These are phyloP conservation scores for Melanotaenia duboulayi DNA, from an alignment of 2,113 vertebrate species.

Conservation along the genomic window DNA sequence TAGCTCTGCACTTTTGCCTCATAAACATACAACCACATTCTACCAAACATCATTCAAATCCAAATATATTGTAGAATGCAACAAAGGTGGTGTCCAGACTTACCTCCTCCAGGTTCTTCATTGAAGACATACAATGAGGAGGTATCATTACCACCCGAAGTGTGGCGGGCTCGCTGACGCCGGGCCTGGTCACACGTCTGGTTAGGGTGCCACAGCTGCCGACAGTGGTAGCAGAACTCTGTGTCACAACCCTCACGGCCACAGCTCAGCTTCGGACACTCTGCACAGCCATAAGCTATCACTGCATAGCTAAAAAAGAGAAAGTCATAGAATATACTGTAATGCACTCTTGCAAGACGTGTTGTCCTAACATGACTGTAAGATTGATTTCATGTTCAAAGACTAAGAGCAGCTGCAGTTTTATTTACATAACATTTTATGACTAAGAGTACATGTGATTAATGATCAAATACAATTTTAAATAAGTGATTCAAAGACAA, in stretches of 20 bases:
- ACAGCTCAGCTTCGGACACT: conserved; percentile 88
- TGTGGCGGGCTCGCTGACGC: conserved; percentile 82
- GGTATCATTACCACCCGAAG: conserved; percentile 71
- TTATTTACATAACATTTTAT: conserved; percentile 17
- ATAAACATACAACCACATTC: background rate
- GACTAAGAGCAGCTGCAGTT: background rate
- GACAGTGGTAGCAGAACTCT: conserved; percentile 91
- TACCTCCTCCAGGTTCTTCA: conserved; percentile 84
- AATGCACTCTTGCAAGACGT: background rate
- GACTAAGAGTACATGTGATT: conserved; percentile 1
- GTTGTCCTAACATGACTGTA: background rate
- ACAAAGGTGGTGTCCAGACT: background rate
- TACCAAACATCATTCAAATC: no score
- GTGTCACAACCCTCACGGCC: conserved; percentile 86
- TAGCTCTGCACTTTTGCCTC: background rate
- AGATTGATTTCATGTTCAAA: background rate
- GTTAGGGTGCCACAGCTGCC: conserved; percentile 89
- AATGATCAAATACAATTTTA: conserved; percentile 21
- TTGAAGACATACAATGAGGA: conserved; percentile 80
- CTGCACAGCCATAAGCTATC: conserved; percentile 87
- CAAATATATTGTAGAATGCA: background rate
- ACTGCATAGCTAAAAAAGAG: conserved; percentile 85
- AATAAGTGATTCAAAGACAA: background rate
- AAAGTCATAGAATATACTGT: background rate
- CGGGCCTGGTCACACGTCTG: conserved; percentile 86